These are phyloP conservation scores for Temnothorax longispinosus DNA, from an alignment of 1,140 invertebrate species.

Conservation along the genomic window DNA sequence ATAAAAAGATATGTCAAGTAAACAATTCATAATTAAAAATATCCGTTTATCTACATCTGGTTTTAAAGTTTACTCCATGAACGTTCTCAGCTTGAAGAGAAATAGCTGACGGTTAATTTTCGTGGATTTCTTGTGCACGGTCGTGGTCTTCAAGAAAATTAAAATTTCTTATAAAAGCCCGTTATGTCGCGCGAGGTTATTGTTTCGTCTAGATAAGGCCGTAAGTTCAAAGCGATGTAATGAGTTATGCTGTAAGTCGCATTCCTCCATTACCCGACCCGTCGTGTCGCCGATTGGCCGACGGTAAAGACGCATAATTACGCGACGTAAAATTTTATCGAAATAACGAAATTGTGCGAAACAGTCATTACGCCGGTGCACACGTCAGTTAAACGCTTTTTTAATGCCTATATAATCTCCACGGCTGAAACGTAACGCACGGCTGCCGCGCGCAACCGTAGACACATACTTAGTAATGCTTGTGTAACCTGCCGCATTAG, in stretches of 20 bases:
- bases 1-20: neutral
- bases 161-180: slow-evolving; percentile 45
- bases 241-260: slow-evolving; percentile 9
- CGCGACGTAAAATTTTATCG: slow-evolving; percentile 25
- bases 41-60: slow-evolving; percentile 31
- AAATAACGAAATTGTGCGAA: slow-evolving; percentile 34
- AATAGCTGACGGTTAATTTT: slow-evolving; percentile 54
- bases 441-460: slow-evolving; percentile 13
- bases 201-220: slow-evolving; percentile 40
- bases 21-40: slow-evolving; percentile 39
- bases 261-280: neutral
- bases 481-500: slow-evolving; percentile 66
- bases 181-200: neutral
- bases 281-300: neutral
- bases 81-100: neutral
- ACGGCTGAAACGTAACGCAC: slow-evolving; percentile 40
- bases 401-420: slow-evolving; percentile 50
- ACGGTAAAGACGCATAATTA: slow-evolving; percentile 25
- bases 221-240: slow-evolving; percentile 29
- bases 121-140: neutral
- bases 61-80: neutral
- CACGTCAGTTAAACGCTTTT: slow-evolving; percentile 45
- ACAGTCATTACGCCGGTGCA: slow-evolving; percentile 11
- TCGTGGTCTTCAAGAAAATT: slow-evolving; percentile 47
- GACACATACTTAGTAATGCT: slow-evolving; percentile 70